Conservation (phyloP, 2,888 invertebrate species). For the Scaptomyza caliginosa region DNA sequence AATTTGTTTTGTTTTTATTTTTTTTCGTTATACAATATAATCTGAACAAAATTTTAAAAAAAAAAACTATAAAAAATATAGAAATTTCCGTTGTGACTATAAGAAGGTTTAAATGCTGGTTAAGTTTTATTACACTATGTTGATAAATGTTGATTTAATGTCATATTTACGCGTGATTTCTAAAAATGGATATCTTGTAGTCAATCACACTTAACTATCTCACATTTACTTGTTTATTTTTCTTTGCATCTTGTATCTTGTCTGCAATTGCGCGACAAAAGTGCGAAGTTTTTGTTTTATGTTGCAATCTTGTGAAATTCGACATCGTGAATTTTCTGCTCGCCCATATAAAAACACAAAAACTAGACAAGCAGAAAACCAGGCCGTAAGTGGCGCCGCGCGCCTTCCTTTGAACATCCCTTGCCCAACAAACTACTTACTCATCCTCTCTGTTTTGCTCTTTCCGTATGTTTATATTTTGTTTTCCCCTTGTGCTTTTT, state of each 20-base stretch:
- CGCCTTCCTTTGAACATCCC: slow-evolving; percentile 7
- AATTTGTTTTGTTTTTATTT: background rate
- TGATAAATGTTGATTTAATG: no score
- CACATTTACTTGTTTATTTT: background rate
- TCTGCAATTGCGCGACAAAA: slow-evolving; percentile 66
- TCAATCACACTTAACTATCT: background rate
- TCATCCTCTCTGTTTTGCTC: background rate
- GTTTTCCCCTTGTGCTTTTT: slow-evolving; percentile 34
- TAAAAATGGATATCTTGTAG: background rate
- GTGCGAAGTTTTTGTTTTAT: slow-evolving; percentile 47
- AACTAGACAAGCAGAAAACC: slow-evolving; percentile 48
- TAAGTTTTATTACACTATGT: no score
- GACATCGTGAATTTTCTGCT: slow-evolving; percentile 62
- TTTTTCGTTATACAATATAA: background rate
- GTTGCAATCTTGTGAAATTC: slow-evolving; percentile 74
- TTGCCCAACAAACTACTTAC: background rate
- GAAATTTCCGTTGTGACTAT: no score
- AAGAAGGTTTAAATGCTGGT: no score
- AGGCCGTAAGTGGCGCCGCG: slow-evolving; percentile 36
- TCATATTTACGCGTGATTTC: no score
- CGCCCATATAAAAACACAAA: slow-evolving; percentile 49
- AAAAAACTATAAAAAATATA: no score
- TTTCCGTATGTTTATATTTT: slow-evolving; percentile 12
- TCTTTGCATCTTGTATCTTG: slow-evolving; percentile 33
- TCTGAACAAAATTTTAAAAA: background rate